A percentile compares a stretch with the other conserved stretches of the same genome.
phyloP scores from a whole-genome alignment of 2,113 vertebrate genomes.

The Corythornis cristatus region DNA sequence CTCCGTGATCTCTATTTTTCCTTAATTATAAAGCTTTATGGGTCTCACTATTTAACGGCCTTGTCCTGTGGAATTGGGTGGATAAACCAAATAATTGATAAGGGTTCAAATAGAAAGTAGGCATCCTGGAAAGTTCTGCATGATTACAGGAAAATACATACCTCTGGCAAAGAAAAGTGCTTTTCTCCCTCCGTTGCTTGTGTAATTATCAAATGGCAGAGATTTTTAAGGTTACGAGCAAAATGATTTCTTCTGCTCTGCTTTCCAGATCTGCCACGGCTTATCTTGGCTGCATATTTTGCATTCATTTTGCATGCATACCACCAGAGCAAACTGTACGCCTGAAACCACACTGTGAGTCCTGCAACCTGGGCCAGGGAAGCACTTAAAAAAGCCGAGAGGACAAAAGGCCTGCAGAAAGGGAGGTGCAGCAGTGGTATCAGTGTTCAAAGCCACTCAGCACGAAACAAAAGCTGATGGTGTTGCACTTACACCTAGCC shows the following conservation, averaged over 20 bases:
- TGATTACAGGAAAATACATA: not conserved
- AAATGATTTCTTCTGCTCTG: conserved; percentile 11
- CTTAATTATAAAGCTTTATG: conserved; percentile 6
- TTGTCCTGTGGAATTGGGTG: not conserved
- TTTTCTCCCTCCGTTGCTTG: not conserved
- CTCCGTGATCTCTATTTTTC: not conserved
- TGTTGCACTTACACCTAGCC: not conserved
- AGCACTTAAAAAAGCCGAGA: not conserved
- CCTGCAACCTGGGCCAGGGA: not conserved
- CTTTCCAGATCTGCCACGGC: not conserved
- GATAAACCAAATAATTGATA: conserved; percentile 16
- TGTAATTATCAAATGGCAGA: conserved; percentile 20
- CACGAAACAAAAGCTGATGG: not conserved
- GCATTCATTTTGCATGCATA: conserved; percentile 29
- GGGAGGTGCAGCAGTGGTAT: not conserved
- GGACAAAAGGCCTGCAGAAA: not conserved
- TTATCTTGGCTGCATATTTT: conserved; percentile 46
- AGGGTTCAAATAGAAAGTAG: not conserved
- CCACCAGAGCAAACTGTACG: not conserved
- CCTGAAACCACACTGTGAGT: not conserved
- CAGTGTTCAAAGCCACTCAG: not conserved
- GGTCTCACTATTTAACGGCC: not conserved
- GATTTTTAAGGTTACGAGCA: conserved; percentile 8
- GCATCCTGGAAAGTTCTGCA: not conserved
- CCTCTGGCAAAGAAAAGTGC: not conserved